These are phyloP conservation scores for Peromyscus nudipes DNA, from an alignment of 2,797 vertebrate species.

Conservation along the genomic window DNA sequence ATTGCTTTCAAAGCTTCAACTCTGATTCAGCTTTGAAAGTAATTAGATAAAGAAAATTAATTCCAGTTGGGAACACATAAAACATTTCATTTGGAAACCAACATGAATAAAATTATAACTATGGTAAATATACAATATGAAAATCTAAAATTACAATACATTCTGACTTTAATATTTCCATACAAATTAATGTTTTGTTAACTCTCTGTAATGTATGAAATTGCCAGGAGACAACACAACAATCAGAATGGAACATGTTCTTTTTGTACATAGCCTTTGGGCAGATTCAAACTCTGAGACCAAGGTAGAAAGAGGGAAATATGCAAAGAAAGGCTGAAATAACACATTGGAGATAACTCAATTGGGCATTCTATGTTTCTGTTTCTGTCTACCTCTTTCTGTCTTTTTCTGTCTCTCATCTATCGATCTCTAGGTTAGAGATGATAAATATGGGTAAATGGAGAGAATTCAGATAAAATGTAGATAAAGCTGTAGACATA, in stretches of 20 bases:
- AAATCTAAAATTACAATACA: conserved; percentile 75
- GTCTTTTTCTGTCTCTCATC: neutral
- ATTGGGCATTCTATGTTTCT: neutral
- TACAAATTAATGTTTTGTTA: conserved; percentile 79
- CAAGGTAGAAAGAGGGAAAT: neutral
- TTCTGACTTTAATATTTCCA: conserved; percentile 76
- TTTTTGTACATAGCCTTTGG: conserved; percentile 38
- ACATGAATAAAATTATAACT: conserved; percentile 80
- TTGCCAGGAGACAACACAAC: conserved; percentile 60
- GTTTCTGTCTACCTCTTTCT: neutral
- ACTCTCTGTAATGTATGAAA: conserved; percentile 12
- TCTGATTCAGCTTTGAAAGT: conserved; percentile 74
- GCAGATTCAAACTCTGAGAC: conserved; percentile 22
- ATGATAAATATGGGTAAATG: neutral
- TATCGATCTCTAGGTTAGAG: neutral
- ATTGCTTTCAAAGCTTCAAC: conserved; percentile 66
- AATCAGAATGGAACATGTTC: neutral
- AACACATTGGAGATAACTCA: neutral
- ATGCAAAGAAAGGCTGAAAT: neutral
- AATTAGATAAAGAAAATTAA: conserved; percentile 82
- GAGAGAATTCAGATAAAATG: neutral
- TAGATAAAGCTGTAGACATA: neutral
- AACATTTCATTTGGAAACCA: conserved; percentile 77
- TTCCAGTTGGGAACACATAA: conserved; percentile 74
- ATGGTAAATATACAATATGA: conserved; percentile 76